Conservation (phyloP, 1,140 invertebrate genomes). For the Aricia agestis region DNA sequence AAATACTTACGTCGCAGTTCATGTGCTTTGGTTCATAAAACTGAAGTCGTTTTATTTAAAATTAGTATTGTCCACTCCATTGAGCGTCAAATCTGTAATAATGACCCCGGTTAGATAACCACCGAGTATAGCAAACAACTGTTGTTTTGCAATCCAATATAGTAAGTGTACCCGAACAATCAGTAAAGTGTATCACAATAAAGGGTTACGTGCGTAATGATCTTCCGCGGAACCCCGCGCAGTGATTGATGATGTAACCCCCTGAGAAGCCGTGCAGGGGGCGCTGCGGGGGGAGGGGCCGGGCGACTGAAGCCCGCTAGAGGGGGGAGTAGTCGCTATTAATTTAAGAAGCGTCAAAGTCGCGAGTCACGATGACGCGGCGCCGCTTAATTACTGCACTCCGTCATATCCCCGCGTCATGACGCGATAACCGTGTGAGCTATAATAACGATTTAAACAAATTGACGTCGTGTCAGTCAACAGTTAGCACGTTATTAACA, state of each 20-base stretch:
- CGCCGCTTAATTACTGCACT: neutral
- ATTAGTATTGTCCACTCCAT: too few relatives aligned
- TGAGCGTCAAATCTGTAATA: too few relatives aligned
- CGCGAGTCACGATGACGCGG: neutral
- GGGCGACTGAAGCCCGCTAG: too few relatives aligned
- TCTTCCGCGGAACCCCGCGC: neutral
- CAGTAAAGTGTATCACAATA: neutral
- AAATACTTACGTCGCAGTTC: too few relatives aligned
- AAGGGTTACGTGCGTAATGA: neutral
- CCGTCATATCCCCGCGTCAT: neutral
- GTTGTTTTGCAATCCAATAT: neutral
- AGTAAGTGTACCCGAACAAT: neutral
- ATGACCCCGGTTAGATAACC: too few relatives aligned
- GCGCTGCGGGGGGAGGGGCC: too few relatives aligned
- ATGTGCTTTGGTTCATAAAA: too few relatives aligned
- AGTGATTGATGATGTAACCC: neutral
- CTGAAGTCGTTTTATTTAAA: too few relatives aligned
- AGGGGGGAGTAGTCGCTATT: neutral
- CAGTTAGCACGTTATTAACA: neutral
- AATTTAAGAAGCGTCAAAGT: neutral
- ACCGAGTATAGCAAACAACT: too few relatives aligned
- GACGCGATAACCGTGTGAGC: neutral
- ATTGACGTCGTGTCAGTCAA: neutral
- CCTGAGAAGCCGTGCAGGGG: neutral
- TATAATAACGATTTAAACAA: neutral